phyloP scores from a whole-genome alignment of 2,113 vertebrate species.

The Brachypodius melanocephalos region DNA sequence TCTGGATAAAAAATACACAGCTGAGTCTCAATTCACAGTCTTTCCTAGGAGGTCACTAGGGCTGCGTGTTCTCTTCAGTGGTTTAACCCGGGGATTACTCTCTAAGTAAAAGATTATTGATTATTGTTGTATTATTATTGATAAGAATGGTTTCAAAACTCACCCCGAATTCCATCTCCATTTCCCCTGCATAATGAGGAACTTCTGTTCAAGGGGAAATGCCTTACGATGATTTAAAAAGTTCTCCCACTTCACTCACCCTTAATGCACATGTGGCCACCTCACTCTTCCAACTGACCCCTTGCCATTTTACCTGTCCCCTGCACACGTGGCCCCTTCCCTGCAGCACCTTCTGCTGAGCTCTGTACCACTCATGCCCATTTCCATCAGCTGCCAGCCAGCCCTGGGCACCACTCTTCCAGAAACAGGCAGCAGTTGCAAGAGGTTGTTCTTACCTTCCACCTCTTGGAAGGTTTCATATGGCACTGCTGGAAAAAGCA shows the following conservation, averaged over 20 bases:
- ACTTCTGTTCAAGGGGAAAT: not conserved
- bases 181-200: not conserved
- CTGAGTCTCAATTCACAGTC: not conserved
- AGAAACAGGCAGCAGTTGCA: not conserved
- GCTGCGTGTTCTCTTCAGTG: not conserved
- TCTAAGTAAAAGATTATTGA: not conserved
- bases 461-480: not conserved
- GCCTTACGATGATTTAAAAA: not conserved
- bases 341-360: not conserved
- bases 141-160: not conserved
- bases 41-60: not conserved
- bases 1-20: not conserved
- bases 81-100: not conserved
- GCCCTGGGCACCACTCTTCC: not conserved
- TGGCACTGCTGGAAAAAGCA: not conserved
- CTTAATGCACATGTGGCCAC: not conserved
- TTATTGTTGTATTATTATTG: not conserved
- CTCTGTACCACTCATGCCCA: not conserved
- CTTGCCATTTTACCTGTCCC: not conserved
- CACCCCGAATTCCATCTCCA: not conserved
- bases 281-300: rapidly evolving
- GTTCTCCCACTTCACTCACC: not conserved
- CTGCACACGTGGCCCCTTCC: not conserved
- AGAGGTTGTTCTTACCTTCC: not conserved
- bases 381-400: not conserved